A percentile compares a stretch with the other conserved stretches of the same genome.
Evolutionary conservation across 2,797 vertebrate genomes (phyloP).

Genomic region (Florisuga fusca): DNA sequence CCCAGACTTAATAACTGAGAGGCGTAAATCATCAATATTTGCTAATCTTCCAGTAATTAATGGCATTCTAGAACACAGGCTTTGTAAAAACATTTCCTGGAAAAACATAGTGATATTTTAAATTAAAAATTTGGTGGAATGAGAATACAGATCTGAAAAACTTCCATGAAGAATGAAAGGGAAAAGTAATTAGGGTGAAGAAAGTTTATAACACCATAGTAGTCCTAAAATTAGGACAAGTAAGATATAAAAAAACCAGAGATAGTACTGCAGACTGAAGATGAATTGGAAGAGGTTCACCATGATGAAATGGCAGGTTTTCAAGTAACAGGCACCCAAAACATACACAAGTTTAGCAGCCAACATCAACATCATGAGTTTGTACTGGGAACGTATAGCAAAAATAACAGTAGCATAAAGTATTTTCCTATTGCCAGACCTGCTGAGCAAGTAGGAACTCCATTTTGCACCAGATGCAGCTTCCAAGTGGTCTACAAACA

Average conservation of each 20-base stretch:
- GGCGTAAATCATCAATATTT: not conserved
- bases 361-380: not conserved
- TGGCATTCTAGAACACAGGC: not conserved
- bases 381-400: not conserved
- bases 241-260: not conserved
- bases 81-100: not conserved
- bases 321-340: not conserved
- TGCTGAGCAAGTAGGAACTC: constrained; percentile 46
- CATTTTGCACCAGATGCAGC: constrained; percentile 48
- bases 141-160: not conserved
- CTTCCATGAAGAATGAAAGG: not conserved
- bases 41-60: not conserved
- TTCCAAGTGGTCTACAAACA: constrained; percentile 57
- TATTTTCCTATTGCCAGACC: constrained; percentile 44
- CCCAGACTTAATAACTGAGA: not conserved
- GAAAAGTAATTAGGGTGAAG: not conserved
- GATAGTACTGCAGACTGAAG: not conserved
- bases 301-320: not conserved
- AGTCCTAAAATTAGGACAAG: not conserved
- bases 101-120: not conserved
- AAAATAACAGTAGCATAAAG: constrained; percentile 56
- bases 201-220: not conserved
- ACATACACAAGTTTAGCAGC: not conserved
- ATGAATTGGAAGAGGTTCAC: not conserved
- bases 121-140: not conserved